Evolutionary conservation across 2,888 invertebrate species (phyloP), one percentile per base, ranked within the genome.

Genomic region (Hirtodrosophila alboralis): DNA sequence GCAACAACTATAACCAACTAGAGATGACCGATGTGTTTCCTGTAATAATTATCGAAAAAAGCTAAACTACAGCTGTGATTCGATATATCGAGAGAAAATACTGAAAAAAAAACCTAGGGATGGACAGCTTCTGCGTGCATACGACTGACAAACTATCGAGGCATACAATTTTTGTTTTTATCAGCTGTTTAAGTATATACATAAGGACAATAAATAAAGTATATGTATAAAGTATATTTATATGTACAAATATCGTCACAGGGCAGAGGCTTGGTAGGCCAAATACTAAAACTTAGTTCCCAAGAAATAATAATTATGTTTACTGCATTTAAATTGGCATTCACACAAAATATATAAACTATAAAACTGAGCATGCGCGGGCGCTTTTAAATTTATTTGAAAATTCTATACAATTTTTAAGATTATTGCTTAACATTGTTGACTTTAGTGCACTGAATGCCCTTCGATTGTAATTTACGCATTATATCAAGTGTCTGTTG

Each of bases 381-480:
- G 8, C 27, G 21, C n/a, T n/a, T 30, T 23, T 10, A 31, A 27
- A 27, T 53, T 45, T 27, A 53, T 61, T 45, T 26, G 10, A 6
- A 43, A 43, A 6, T 16, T 10, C 8, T 9, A 9, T 36, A 4
- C 3, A 33, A 14, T 34, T 3, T 9, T 13, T 44, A 43, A n/a
- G 23, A 8, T 9, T 40, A 37, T 53, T 58, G 31, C 13, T 59
- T 45, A 3, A 31, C 9, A 40, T 52, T 69, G 12, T 49, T 56
- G 1, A 85, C 67, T 73, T 85, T 80, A 27, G 73, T 80, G 52
- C 86, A 80, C 41, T 64, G 60, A 41, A 88, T 87, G 5, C 88
- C 88, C 41, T 88, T 88, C 0, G 87, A 88, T 48, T 89, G 86
- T 14, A 88, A 49, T 53, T 87, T 89, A 1, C 83, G 77, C 58